A percentile compares a stretch with the other conserved stretches of the same genome.
These are phyloP conservation scores for Nanorana parkeri DNA, from an alignment of 2,113 vertebrate genomes.

Conservation along the genomic window DNA sequence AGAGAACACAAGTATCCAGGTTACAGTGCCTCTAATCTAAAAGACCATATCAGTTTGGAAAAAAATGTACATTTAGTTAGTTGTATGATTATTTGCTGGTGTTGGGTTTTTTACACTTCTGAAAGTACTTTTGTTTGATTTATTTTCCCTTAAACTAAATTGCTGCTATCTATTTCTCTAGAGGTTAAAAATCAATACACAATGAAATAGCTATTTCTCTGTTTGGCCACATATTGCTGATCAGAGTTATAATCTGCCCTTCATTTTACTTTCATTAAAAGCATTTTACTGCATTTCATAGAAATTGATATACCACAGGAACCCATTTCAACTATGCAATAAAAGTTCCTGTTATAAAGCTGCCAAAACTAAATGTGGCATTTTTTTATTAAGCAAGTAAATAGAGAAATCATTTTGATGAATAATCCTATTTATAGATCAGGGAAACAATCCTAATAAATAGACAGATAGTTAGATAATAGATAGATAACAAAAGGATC, in stretches of 20 bases:
- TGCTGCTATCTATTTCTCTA: constrained; percentile 51
- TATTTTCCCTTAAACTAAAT: constrained; percentile 45
- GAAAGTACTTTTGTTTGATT: constrained; percentile 49
- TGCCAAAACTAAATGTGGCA: constrained; percentile 27
- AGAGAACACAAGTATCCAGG: too few relatives aligned
- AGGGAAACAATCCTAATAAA: neutral
- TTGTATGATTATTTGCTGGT: neutral
- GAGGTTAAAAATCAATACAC: constrained; percentile 55
- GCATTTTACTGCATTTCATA: constrained; percentile 40
- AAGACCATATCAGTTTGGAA: too few relatives aligned
- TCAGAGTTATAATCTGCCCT: constrained; percentile 47
- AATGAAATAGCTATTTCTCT: constrained; percentile 55
- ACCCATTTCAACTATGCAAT: constrained; percentile 14
- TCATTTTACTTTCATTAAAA: constrained; percentile 43
- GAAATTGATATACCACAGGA: constrained; percentile 14
- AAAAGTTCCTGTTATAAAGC: constrained; percentile 21
- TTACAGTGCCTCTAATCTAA: too few relatives aligned
- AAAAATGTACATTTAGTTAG: too few relatives aligned
- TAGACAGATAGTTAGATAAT: neutral
- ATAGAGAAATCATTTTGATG: constrained; percentile 6
- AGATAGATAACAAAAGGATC: neutral
- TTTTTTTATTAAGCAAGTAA: neutral
- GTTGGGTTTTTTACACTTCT: constrained; percentile 44
- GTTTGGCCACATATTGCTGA: constrained; percentile 42
- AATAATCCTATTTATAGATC: neutral